Conservation (phyloP, 53 echinoderm and acorn worm genomes). For the Mesocentrotus franciscanus region DNA sequence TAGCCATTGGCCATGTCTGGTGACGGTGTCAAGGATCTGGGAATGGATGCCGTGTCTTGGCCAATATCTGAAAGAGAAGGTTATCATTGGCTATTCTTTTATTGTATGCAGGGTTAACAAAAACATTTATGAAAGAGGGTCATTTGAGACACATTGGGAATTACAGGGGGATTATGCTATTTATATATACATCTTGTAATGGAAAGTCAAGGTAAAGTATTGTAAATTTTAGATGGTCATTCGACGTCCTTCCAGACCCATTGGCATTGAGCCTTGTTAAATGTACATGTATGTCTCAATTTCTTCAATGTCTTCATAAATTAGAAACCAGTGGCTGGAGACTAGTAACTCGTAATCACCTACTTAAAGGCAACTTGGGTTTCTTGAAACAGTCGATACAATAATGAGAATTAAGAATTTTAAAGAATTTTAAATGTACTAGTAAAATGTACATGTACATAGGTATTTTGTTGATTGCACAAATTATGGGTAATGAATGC, state of each 20-base stretch:
- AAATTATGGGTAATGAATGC: background rate
- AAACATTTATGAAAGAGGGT: background rate
- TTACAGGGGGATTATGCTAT: background rate
- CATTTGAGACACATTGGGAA: background rate
- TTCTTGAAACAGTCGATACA: background rate
- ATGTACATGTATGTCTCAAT: background rate
- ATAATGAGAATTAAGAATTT: background rate
- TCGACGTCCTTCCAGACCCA: background rate
- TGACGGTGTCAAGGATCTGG: background rate
- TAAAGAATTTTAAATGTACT: background rate
- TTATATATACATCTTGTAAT: too few species aligned
- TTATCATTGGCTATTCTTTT: background rate
- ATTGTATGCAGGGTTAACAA: background rate
- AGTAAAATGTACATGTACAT: background rate
- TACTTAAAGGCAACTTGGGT: background rate
- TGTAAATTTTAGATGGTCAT: background rate
- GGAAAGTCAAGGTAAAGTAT: background rate
- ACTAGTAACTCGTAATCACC: too few species aligned
- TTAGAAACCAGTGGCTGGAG: background rate
- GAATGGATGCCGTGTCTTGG: background rate
- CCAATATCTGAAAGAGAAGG: background rate
- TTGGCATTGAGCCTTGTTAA: background rate
- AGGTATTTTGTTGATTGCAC: background rate
- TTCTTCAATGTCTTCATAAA: background rate
- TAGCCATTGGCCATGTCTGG: conserved; percentile 67